phyloP scores from a whole-genome alignment of 1,140 invertebrate genomes.

The Bombus polaris region DNA sequence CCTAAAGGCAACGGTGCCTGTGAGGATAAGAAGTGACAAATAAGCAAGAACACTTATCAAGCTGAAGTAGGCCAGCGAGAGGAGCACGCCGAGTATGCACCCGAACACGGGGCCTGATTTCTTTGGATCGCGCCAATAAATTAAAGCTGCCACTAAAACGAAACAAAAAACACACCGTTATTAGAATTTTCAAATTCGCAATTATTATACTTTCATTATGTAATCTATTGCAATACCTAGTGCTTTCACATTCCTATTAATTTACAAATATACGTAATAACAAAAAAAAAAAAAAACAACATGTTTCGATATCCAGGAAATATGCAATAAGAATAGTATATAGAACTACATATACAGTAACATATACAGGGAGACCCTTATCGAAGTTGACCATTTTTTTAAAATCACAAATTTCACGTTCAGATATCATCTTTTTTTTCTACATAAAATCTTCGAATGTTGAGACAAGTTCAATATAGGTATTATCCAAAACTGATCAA shows the following conservation, averaged over 20 bases:
- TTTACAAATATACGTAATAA: background rate
- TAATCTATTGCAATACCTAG: background rate
- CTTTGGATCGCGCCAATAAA: slow-evolving; percentile 98
- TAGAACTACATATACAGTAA: background rate
- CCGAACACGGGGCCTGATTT: slow-evolving; percentile 96
- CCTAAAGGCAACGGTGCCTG: slow-evolving; percentile 94
- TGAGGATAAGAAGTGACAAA: slow-evolving; percentile 91
- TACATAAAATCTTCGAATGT: background rate
- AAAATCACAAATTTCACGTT: background rate
- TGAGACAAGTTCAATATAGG: slow-evolving; percentile 2
- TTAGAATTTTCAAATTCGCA: background rate
- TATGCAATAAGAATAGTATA: background rate
- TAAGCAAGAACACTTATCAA: slow-evolving; percentile 98
- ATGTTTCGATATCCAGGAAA: background rate
- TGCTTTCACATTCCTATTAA: background rate
- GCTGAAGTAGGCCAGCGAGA: slow-evolving; percentile 96
- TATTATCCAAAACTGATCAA: background rate
- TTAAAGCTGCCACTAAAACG: slow-evolving; percentile 95
- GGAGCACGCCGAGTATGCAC: slow-evolving; percentile 91
- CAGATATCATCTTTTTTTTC: background rate
- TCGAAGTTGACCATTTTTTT: too few species aligned
- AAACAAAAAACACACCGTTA: slow-evolving; percentile 44
- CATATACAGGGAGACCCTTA: background rate
- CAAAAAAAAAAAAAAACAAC: background rate
- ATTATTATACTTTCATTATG: background rate